Percentiles rank a stretch among this genome's conserved stretches.
These are phyloP conservation scores for Crotophaga sulcirostris DNA, from an alignment of 2,113 vertebrate genomes.

Conservation along the genomic window DNA sequence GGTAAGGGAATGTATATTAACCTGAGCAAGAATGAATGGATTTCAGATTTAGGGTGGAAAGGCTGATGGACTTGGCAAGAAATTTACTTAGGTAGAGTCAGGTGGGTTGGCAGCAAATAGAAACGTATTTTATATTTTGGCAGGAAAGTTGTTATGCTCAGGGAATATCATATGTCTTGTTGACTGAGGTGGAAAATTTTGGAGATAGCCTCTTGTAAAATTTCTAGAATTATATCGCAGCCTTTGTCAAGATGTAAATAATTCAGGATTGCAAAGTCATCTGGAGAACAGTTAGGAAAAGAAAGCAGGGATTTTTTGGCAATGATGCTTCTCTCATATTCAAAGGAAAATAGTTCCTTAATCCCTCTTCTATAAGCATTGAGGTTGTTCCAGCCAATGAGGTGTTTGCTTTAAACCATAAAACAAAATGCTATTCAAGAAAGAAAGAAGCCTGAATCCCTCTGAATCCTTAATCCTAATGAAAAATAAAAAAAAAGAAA, in stretches of 20 bases:
- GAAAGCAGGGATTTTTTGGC: neutral
- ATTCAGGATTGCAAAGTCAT: constrained; percentile 31
- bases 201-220: constrained; percentile 24
- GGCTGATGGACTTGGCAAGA: constrained; percentile 13
- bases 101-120: constrained; percentile 26
- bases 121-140: constrained; percentile 58
- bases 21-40: neutral
- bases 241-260: constrained; percentile 49
- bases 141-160: constrained; percentile 20
- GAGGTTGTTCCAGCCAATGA: neutral
- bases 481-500: neutral
- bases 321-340: neutral
- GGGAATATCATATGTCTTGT: constrained; percentile 49
- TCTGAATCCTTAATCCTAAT: neutral
- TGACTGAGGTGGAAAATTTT: constrained; percentile 60
- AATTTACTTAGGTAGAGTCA: constrained; percentile 25
- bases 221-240: constrained; percentile 37
- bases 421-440: neutral
- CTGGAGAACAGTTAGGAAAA: neutral
- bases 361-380: neutral
- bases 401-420: neutral
- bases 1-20: neutral
- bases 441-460: neutral
- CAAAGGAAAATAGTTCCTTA: neutral
- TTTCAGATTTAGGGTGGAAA: constrained; percentile 25